These are phyloP conservation scores for Adelphocoris suturalis DNA, from an alignment of 2,888 invertebrate species.

Conservation along the genomic window DNA sequence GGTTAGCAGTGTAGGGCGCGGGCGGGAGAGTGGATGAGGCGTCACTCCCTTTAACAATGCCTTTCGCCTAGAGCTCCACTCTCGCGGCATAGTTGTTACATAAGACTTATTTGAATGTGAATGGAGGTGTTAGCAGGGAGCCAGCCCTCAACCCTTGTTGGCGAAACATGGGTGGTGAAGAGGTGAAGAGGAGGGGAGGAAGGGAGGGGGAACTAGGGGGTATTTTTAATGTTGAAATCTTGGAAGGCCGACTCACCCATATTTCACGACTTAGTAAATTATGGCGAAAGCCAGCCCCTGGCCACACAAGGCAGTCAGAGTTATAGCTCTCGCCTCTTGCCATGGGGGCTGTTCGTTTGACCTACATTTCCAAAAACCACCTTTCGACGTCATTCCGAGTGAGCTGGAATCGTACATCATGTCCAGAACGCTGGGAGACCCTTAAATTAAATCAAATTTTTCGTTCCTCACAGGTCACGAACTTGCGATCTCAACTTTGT, in stretches of 20 bases:
- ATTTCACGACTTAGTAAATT: conserved; percentile 69
- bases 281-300: conserved; percentile 45
- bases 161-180: background rate
- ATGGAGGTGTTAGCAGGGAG: conserved; percentile 60
- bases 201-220: background rate
- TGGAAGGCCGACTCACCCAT: conserved; percentile 55
- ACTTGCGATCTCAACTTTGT: background rate
- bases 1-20: conserved; percentile 10
- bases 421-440: conserved; percentile 9
- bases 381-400: conserved; percentile 47
- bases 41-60: conserved; percentile 54
- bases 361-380: conserved; percentile 66
- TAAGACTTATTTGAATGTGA: conserved; percentile 68
- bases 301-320: conserved; percentile 52
- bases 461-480: background rate
- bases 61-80: conserved; percentile 15
- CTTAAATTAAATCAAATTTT: conserved; percentile 60
- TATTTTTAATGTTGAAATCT: conserved; percentile 67
- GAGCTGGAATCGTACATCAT: conserved; percentile 59
- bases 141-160: conserved; percentile 26
- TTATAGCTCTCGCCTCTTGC: conserved; percentile 38
- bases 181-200: background rate
- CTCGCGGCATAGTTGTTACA: conserved; percentile 50
- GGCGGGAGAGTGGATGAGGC: conserved; percentile 61
- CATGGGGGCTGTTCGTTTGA: conserved; percentile 43